These are phyloP conservation scores for Drosophila silvestris DNA, from an alignment of 2,888 invertebrate genomes.

Conservation along the genomic window DNA sequence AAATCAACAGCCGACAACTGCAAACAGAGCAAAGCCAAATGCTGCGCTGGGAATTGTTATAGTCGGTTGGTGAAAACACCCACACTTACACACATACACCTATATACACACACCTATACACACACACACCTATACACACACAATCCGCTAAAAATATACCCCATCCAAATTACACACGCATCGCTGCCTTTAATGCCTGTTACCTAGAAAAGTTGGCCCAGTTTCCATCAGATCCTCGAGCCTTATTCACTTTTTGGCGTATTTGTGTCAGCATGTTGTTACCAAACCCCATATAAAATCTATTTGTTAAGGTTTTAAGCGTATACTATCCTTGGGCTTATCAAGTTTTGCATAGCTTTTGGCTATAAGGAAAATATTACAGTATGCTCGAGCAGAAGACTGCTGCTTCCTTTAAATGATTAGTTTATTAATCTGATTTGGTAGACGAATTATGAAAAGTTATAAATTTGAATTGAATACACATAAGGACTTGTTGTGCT, in stretches of 20 bases:
- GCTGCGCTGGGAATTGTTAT: constrained; percentile 65
- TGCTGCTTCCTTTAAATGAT: neutral
- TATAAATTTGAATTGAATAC: neutral
- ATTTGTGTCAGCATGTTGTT: constrained; percentile 43
- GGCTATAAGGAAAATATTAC: neutral
- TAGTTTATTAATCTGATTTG: neutral
- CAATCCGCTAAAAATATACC: constrained; percentile 15
- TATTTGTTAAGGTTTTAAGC: constrained; percentile 35
- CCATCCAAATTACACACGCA: constrained; percentile 53
- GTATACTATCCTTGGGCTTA: neutral
- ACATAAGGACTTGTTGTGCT: neutral
- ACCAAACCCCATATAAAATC: constrained; percentile 37
- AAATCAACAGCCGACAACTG: constrained; percentile 68
- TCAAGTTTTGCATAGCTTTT: neutral
- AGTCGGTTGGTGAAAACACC: constrained; percentile 19
- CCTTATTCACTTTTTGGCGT: constrained; percentile 50
- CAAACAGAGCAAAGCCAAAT: constrained; percentile 70
- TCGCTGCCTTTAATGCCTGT: constrained; percentile 68
- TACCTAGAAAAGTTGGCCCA: constrained; percentile 61
- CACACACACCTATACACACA: constrained; percentile 5
- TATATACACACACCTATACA: neutral
- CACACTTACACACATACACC: constrained; percentile 15
- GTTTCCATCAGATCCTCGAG: constrained; percentile 44
- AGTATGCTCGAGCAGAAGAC: neutral
- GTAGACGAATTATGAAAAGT: neutral